Evolutionary conservation across 1,140 invertebrate species (phyloP).

Genomic region (Antheraea pernyi): DNA sequence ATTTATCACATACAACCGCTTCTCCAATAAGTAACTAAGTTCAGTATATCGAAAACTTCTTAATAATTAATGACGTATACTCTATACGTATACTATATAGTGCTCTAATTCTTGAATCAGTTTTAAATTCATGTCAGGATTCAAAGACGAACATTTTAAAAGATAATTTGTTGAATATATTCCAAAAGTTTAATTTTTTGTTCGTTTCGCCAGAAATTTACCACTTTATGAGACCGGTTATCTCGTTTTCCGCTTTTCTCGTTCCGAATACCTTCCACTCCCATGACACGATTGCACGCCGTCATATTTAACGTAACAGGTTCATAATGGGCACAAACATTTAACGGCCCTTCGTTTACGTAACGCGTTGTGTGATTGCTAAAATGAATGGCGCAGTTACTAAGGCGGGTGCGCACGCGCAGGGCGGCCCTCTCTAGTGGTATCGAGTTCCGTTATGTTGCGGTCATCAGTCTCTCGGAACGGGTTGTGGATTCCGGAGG

Average conservation of each 20-base stretch:
- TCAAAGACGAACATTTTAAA: neutral
- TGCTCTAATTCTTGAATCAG: neutral
- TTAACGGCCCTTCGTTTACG: constrained; percentile 47
- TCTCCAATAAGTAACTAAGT: no score
- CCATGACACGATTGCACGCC: constrained; percentile 28
- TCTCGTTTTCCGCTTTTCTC: constrained; percentile 12
- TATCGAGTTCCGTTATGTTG: constrained; percentile 62
- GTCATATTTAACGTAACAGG: constrained; percentile 39
- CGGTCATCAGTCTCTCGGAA: constrained; percentile 63
- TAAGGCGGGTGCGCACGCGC: constrained; percentile 28
- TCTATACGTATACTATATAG: no score
- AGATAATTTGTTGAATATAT: neutral
- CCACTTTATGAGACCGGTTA: constrained; percentile 9
- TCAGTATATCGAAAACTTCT: no score
- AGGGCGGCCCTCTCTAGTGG: constrained; percentile 43
- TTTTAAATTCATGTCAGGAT: neutral
- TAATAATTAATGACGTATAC: no score
- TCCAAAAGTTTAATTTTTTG: no score
- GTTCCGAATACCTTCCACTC: constrained; percentile 19
- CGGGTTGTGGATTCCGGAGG: constrained; percentile 53
- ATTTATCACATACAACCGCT: no score
- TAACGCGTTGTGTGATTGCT: constrained; percentile 36
- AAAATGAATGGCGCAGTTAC: constrained; percentile 48
- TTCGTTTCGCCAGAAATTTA: neutral
- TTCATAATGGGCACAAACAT: constrained; percentile 36